Conservation (phyloP, 92 coral and sea anemone species). For the Heliopora coerulea region DNA sequence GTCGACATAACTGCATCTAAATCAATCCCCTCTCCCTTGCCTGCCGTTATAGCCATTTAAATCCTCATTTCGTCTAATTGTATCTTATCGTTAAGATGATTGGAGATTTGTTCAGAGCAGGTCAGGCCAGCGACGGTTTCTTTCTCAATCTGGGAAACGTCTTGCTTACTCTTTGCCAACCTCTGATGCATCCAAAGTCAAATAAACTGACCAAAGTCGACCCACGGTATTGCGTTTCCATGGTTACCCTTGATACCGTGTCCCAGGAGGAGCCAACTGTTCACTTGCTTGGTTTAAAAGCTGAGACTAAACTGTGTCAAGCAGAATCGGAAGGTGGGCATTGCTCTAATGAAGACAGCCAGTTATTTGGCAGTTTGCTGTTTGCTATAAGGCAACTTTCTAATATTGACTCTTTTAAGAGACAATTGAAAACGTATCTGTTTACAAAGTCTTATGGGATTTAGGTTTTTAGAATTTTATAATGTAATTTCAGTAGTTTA, state of each 20-base stretch:
- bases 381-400: no score
- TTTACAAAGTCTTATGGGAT: no score
- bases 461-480: no score
- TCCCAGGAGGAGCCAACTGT: slow-evolving; percentile 55
- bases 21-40: no score
- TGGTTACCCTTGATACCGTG: slow-evolving; percentile 49
- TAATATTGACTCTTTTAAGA: no score
- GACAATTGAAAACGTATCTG: no score
- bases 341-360: not conserved
- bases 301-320: slow-evolving; percentile 75
- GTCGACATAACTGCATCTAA: no score
- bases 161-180: slow-evolving; percentile 76
- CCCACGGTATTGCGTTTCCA: slow-evolving; percentile 82
- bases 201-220: slow-evolving; percentile 77
- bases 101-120: slow-evolving; percentile 66
- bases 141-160: slow-evolving; percentile 82
- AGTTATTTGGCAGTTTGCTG: no score
- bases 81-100: slow-evolving; percentile 79
- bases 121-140: slow-evolving; percentile 88
- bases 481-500: no score
- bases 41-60: no score
- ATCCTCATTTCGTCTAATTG: no score
- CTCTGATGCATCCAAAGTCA: slow-evolving; percentile 74
- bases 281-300: slow-evolving; percentile 76
- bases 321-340: slow-evolving; percentile 64